phyloP scores from a whole-genome alignment of 2,797 vertebrate genomes.

The Natrix natrix region DNA sequence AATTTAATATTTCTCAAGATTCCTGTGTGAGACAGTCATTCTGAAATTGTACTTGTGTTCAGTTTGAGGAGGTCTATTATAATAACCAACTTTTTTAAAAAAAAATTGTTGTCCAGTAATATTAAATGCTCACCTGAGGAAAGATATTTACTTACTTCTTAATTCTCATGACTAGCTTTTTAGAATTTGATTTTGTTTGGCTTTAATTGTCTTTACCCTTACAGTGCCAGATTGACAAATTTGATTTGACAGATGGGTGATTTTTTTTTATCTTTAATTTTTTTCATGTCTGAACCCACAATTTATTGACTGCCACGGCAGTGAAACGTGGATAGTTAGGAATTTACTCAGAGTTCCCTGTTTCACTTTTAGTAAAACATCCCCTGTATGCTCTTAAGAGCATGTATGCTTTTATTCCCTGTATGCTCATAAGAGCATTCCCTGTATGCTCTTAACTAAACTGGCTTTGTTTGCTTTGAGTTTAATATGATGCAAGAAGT shows the following conservation, averaged over 20 bases:
- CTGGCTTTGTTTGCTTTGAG: neutral
- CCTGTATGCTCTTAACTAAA: neutral
- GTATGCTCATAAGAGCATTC: too few relatives aligned
- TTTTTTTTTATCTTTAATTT: neutral
- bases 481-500: neutral
- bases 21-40: neutral
- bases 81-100: neutral
- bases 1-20: neutral
- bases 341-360: neutral
- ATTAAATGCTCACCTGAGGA: neutral
- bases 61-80: neutral
- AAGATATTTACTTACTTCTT: neutral
- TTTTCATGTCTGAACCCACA: neutral
- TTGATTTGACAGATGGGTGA: neutral
- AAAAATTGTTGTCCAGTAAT: neutral
- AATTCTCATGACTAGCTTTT: neutral
- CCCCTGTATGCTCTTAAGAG: too few relatives aligned
- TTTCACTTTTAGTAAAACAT: neutral
- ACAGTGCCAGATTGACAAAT: neutral
- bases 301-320: neutral
- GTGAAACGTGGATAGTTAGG: neutral
- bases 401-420: too few relatives aligned
- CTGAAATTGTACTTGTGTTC: neutral
- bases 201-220: neutral
- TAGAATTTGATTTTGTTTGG: neutral